Conservation (phyloP, 2,888 invertebrate genomes). For the Tipula vernalis region DNA sequence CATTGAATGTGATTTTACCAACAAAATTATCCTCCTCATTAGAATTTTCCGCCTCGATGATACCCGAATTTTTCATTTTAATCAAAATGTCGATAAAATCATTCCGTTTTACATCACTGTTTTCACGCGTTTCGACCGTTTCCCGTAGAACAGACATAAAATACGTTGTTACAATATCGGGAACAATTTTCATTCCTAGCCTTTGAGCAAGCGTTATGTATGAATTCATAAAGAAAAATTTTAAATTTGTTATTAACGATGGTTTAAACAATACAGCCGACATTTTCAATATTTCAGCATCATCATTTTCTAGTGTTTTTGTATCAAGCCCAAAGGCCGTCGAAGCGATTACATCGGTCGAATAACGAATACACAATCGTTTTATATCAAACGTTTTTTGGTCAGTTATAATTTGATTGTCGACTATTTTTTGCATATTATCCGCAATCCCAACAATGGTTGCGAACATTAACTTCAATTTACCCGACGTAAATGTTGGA, state of each 20-base stretch:
- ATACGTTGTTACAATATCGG: conserved; percentile 19
- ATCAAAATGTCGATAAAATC: conserved; percentile 28
- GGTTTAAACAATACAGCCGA: not conserved
- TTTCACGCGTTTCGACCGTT: conserved; percentile 30
- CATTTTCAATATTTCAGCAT: not conserved
- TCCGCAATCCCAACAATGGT: not conserved
- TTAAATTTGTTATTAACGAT: not conserved
- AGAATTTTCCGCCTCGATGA: not conserved
- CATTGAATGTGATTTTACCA: conserved; percentile 21
- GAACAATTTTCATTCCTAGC: conserved; percentile 20
- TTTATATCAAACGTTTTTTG: not conserved
- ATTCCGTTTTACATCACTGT: conserved; percentile 22
- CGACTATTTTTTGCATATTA: not conserved
- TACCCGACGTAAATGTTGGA: not conserved
- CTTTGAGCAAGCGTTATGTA: conserved; percentile 19
- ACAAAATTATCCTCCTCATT: not conserved
- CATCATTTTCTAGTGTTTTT: not conserved
- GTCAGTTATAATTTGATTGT: not conserved
- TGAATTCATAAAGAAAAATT: not conserved
- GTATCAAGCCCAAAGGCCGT: not conserved
- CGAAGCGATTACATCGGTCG: not conserved
- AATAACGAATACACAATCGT: not conserved
- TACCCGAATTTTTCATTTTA: conserved; percentile 26
- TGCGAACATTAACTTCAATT: not conserved
- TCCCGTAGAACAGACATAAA: conserved; percentile 29